Base-by-base conservation (phyloP, 2,113 vertebrate species). In the Leptobrachium ailaonicum region DNA sequence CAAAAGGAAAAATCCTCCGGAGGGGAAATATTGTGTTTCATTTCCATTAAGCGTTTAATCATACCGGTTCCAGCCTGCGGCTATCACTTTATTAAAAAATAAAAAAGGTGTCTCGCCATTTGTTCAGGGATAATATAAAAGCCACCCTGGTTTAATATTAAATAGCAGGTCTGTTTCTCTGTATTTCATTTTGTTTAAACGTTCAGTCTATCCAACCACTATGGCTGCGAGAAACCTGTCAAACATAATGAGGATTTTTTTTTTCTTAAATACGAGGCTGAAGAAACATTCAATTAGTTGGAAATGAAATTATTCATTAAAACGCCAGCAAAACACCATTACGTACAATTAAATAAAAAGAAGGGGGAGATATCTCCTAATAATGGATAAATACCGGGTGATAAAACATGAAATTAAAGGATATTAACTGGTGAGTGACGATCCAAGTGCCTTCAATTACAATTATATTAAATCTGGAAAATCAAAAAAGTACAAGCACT, bases 31-130 rank as follows among this genome's bases (percentile, higher is more conserved):
- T 69, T 69, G 66, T 60, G 66, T 67, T 81, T 75, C 66, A 75
- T 81, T 81, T 81, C 64, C 66, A 81, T 75, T 62, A 81, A 69
- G 71, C 53, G 44, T 75, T 75, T 81, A 81, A 75, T 81, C 66
- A 75, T 72, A 66, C 6, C 12, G 64, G 42, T 68, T 60, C 71
- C 20, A 41, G 79, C 79, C 72, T 75, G 64, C 32, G 53, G 79
- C 66, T 63, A 74, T 8, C 13, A 58, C 66, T 81, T 81, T 69
- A 81, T 81, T 81, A 75, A 60, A 81, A 81, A 75, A 75, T 50
- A 68, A 50, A 80, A 32, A 81, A 81, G 72, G 71, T 75, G 72
- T 68, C 64, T 80, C 64, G 78, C 53, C 42, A 60, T 81, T 68
- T 81, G 63, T 47, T 10, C 63, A 73, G 64, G 9, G 32, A 74